Base-by-base conservation (phyloP, 1,140 invertebrate species). In the Tetramorium parvispinum region DNA sequence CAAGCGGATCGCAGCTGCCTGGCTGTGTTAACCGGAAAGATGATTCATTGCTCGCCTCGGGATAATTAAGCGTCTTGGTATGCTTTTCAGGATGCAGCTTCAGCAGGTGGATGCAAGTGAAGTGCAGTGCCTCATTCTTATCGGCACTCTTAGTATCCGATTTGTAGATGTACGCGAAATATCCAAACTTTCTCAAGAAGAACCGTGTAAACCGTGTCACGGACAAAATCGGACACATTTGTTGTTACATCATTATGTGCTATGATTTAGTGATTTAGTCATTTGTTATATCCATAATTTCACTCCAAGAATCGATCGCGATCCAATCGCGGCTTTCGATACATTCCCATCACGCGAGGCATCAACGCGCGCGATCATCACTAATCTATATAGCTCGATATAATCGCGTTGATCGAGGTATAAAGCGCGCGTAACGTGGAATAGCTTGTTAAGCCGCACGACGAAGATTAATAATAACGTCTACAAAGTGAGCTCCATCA, bases 391-490 rank as follows among this genome's bases (percentile, higher is more conserved):
- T 59, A 27, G 18, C 51, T 8, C 53, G 24, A 83, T 46, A 59
- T 75, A 75, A 83, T 37, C 68, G 68, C 43, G 53, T 24, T 46
- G 68, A 61, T 83, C 79, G 40, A 61, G 27, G 68, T 37, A 75
- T 75, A 83, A 83, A 83, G 43, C 79, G 79, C 37, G 43, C 55
- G 79, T 83, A 83, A 83, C 53, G 68, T 73, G 79, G 68, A 81
- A 83, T 73, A 83, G 79, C 79, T 83, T 75, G 79, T 83, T 83
- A 83, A 73, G 43, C 79, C 40, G 79, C 79, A n/a, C 79, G 79
- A 83, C 79, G 79, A 83, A 83, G 79, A 83, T 83, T 83, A 83
- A 83, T 83, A 83, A 83, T 83, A 83, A 83, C 79, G 51, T 83
- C 79, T 73, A 59, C 79, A 75, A 61, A 83, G 68, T 83, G 79